Evolutionary conservation across 2,888 invertebrate species (phyloP), one percentile per base, ranked within the genome.

Genomic region (Scotopteryx bipunctaria): DNA sequence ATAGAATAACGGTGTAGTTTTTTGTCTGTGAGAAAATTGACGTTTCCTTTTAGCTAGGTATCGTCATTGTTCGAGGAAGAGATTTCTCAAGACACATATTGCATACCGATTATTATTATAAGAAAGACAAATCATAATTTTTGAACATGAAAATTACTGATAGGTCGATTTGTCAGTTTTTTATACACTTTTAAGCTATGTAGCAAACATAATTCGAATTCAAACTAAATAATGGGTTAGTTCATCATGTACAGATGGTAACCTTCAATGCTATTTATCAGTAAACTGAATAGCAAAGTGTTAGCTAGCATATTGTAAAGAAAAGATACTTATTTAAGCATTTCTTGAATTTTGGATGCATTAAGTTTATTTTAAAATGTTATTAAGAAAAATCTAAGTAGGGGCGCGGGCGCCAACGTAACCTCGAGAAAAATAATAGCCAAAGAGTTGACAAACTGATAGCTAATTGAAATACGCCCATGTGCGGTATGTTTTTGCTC

Each of bases 381-480:
- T 42, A 57, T 63, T 63, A 62, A 56, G 52, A 43, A 48, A 19
- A 3, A 25, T n/a, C n/a, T n/a, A 44, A 25, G 31, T 29, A 43
- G 56, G 48, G 42, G 61, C 61, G 63, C 27, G 27, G 32, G 42
- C 42, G 31, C 62, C 64, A 57, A 56, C 65, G 51, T 60, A 56
- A 67, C 43, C 60, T 65, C 69, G 61, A 61, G 65, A 70, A 73
- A 78, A 70, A 15, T 67, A 75, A 77, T 76, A 72, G 71, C 69
- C 69, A 72, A 78, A 80, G 81, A 83, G 86, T 86, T 86, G 86
- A 86, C 84, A 83, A 83, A 83, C 76, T 86, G 89, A 86, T 88
- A 88, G 88, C 88, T 89, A 90, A 89, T 90, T 88, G 89, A 86
- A 82, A 81, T 75, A 86, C 89, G 85, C 86, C 86, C 89, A 85